Percentiles rank a stretch among this genome's conserved stretches.
Conservation (phyloP, 2,888 invertebrate species). For the Epistrophella euchroma region DNA sequence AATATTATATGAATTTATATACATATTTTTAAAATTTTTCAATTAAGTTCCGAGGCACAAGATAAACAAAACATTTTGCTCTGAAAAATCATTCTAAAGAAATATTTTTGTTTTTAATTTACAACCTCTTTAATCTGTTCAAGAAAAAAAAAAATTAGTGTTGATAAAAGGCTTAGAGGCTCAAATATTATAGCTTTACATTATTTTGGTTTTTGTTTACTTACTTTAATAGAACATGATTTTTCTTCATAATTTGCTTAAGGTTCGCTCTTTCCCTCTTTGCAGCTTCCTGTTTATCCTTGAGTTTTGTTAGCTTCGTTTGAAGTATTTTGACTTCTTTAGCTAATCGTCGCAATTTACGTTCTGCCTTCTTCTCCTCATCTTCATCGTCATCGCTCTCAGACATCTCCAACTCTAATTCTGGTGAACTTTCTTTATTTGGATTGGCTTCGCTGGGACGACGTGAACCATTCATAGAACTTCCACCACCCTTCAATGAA, state of each 20-base stretch:
- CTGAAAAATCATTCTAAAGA: neutral
- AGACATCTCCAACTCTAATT: constrained; percentile 86
- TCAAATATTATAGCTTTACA: neutral
- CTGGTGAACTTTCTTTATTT: constrained; percentile 86
- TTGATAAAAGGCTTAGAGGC: neutral
- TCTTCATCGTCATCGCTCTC: constrained; percentile 88
- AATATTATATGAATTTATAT: too few species aligned
- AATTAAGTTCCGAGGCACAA: neutral
- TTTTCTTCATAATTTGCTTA: constrained; percentile 92
- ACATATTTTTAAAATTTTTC: neutral
- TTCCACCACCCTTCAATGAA: constrained; percentile 78
- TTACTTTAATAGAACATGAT: constrained; percentile 89
- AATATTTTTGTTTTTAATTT: neutral
- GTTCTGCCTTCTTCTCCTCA: constrained; percentile 86
- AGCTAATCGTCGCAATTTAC: constrained; percentile 88
- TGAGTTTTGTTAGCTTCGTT: constrained; percentile 85
- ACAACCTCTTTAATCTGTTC: neutral
- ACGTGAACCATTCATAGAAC: constrained; percentile 80
- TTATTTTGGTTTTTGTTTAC: constrained; percentile 52
- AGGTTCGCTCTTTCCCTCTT: constrained; percentile 91
- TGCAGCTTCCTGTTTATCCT: constrained; percentile 89
- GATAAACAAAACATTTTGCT: neutral
- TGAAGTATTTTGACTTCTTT: constrained; percentile 82
- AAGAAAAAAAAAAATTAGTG: neutral
- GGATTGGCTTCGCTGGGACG: constrained; percentile 82